Base-by-base conservation (phyloP, 2,797 vertebrate genomes). In the Tokudaia tokunoshimensis region DNA sequence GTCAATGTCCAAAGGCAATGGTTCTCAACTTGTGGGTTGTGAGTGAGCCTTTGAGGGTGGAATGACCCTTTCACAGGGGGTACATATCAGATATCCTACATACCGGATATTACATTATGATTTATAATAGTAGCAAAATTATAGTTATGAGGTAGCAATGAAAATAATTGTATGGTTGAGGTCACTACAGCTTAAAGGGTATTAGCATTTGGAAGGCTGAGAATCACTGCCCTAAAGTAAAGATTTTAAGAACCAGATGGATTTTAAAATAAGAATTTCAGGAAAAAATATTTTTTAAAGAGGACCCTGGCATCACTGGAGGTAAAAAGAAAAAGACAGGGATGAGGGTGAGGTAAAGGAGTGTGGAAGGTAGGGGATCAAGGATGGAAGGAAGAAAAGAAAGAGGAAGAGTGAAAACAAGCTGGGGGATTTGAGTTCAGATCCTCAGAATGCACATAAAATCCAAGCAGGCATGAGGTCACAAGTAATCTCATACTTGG, bases 261-360 rank as follows among this genome's bases (percentile, higher is more conserved):
- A 79, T 95, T 96, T 96, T 93, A 87, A 94, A 95, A 72, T 10
- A 95, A 97, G 65, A 89, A 14, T 22, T 86, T 88, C 41, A 95
- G 87, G 26, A 41, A 44, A 41, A 63, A 61, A 61, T 3, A n/a
- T 59, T 65, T 79, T 55, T 89, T 79, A 31, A 52, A 89, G 24
- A 50, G 75, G 91, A 55, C 86, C 29, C 37, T 86, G 15, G 59
- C n/a, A 83, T 41, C 47, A 80, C 44, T 91, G 47, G 22, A 37
- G 19, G 14, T n/a, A 72, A 65, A 72, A 81, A 61, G 34, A 50
- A 41, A 22, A 5, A 44, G 57, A 79, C 34, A 3, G 34, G 20
- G 17, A 8, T 11, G 44, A 2, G 14, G 26, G 12, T 29, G 29
- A 4, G 6, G 17, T 1, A 20, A 31, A 70, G 34, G 34, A 7